Evolutionary conservation across 1,140 invertebrate species (phyloP).

Genomic region (Portunus trituberculatus): DNA sequence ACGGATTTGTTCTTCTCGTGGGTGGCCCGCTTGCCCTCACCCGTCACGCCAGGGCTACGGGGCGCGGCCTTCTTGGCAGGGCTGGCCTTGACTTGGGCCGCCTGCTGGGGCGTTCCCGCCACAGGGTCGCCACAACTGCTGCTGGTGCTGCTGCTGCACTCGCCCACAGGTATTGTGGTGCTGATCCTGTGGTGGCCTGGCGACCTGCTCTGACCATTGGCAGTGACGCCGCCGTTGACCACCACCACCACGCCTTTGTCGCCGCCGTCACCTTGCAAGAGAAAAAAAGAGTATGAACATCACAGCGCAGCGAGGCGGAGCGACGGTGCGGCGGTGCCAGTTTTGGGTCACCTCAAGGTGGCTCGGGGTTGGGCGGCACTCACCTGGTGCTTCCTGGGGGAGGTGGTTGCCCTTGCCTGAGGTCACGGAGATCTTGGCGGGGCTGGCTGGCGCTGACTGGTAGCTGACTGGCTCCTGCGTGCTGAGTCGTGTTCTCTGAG

Average conservation of each 20-base stretch:
- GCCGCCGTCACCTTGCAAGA: background rate
- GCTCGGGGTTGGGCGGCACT: background rate
- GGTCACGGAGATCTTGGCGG: constrained; percentile 27
- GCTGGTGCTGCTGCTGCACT: background rate
- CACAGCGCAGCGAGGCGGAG: too few species aligned
- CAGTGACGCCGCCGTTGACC: constrained; percentile 42
- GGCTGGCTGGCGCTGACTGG: constrained; percentile 52
- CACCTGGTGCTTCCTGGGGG: background rate
- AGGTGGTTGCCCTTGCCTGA: background rate
- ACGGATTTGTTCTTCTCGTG: constrained; percentile 74
- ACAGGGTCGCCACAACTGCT: background rate
- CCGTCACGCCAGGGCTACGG: constrained; percentile 3
- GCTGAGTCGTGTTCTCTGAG: constrained; percentile 36
- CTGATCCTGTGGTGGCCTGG: background rate
- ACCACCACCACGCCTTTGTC: constrained; percentile 44
- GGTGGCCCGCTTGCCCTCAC: constrained; percentile 48
- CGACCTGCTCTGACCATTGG: background rate
- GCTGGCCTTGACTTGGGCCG: background rate
- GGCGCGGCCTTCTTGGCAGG: background rate
- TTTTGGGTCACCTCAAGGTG: background rate
- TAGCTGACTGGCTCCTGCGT: constrained; percentile 32
- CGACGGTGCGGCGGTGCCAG: too few species aligned
- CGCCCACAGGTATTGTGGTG: constrained; percentile 54
- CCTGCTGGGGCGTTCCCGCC: background rate
- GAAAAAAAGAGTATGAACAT: background rate